A percentile compares a stretch with the other conserved stretches of the same genome.
Evolutionary conservation across 2,888 invertebrate species (phyloP).

Genomic region (Harpagoxenus sublaevis): DNA sequence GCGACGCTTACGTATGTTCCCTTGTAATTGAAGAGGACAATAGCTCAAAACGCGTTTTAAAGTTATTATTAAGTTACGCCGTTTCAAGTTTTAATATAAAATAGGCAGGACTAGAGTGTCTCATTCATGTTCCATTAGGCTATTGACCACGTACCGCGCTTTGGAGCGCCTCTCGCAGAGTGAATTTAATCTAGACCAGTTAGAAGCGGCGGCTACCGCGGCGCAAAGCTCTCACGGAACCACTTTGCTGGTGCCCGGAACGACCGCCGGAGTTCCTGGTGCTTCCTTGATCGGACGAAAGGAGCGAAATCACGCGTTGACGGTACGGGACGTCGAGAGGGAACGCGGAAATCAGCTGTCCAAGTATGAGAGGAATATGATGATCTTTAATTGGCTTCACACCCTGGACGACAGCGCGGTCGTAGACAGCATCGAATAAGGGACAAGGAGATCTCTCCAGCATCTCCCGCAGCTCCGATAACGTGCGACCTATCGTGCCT

Average conservation of each 20-base stretch:
- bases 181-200: conserved; percentile 93
- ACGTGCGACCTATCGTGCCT: conserved; percentile 50
- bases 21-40: neutral
- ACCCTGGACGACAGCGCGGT: conserved; percentile 92
- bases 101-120: neutral
- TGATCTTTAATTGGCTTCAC: conserved; percentile 98
- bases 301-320: conserved; percentile 88
- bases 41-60: neutral
- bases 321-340: conserved; percentile 93
- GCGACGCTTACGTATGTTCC: neutral
- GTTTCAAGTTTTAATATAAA: neutral
- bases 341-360: conserved; percentile 94
- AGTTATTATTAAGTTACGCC: neutral
- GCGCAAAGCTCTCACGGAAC: conserved; percentile 84
- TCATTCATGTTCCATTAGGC: conserved; percentile 82
- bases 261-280: conserved; percentile 86
- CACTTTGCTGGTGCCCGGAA: conserved; percentile 86
- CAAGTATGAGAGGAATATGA: conserved; percentile 97
- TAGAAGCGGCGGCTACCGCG: conserved; percentile 89
- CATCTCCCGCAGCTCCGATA: conserved; percentile 14
- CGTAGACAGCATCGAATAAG: conserved; percentile 81
- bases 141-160: conserved; percentile 93
- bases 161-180: conserved; percentile 93
- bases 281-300: conserved; percentile 86
- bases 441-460: neutral